phyloP scores from a whole-genome alignment of 2,797 vertebrate species.

The Monodelphis domestica region DNA sequence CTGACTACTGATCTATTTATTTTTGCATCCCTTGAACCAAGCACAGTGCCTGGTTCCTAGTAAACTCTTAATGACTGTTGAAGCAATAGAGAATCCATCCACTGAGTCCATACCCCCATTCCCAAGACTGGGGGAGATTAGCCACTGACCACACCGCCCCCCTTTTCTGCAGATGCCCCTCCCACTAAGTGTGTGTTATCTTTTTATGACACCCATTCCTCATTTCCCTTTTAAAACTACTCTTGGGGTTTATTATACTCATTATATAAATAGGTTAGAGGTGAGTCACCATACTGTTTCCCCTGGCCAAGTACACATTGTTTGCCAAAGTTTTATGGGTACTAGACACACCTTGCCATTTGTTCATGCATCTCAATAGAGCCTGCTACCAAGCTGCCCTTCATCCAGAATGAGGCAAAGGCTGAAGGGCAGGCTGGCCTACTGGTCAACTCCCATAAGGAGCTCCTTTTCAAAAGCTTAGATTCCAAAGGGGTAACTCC shows the following conservation, averaged over 20 bases:
- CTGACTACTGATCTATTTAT: background rate
- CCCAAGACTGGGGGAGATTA: background rate
- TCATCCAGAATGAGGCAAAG: conserved; percentile 68
- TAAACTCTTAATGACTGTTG: background rate
- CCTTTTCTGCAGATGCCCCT: background rate
- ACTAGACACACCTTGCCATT: conserved; percentile 83
- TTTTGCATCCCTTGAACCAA: background rate
- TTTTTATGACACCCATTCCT: background rate
- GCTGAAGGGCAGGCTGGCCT: conserved; percentile 57
- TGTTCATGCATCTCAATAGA: conserved; percentile 83
- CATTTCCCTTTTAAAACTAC: background rate
- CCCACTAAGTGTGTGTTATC: background rate
- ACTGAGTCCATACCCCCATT: background rate
- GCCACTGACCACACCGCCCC: background rate
- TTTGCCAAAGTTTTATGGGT: conserved; percentile 81
- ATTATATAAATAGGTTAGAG: background rate
- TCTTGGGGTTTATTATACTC: background rate
- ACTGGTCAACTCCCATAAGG: conserved; percentile 54
- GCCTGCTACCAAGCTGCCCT: conserved; percentile 76
- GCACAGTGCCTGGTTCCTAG: background rate
- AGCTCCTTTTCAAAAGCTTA: conserved; percentile 71
- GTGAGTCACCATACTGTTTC: conserved; percentile 72
- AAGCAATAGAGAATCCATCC: background rate
- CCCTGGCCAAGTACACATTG: conserved; percentile 56
- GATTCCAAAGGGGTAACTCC: conserved; percentile 76